Percentiles rank a stretch among this genome's conserved stretches.
phyloP scores from a whole-genome alignment of 2,113 vertebrate genomes.

The Onychostruthus taczanowskii region DNA sequence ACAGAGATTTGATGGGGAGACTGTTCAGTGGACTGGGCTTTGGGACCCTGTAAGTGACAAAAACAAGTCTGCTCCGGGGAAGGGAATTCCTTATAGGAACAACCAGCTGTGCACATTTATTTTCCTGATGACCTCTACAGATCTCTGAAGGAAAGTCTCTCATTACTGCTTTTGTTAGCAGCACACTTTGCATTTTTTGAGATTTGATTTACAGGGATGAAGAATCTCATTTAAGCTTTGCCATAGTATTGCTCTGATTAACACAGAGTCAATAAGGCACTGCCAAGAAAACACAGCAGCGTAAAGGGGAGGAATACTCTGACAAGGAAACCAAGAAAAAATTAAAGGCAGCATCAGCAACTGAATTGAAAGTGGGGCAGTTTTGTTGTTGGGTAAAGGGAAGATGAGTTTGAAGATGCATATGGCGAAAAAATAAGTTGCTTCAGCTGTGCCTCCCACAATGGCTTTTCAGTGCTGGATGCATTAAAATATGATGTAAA shows the following conservation, averaged over 20 bases:
- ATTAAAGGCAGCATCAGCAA: neutral
- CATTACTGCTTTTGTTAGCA: neutral
- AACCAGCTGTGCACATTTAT: neutral
- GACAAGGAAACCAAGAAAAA: neutral
- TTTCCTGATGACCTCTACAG: neutral
- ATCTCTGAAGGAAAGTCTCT: neutral
- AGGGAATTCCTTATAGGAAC: neutral
- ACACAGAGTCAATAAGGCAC: neutral
- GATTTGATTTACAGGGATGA: neutral
- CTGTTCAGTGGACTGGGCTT: neutral
- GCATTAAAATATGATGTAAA: neutral
- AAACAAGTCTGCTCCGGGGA: neutral
- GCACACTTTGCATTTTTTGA: neutral
- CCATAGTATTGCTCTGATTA: neutral
- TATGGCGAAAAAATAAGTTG: neutral
- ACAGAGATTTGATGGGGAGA: neutral
- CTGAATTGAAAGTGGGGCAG: neutral
- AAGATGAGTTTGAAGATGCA: neutral
- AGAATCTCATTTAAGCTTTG: neutral
- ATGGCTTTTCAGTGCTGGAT: neutral
- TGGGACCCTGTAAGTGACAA: accelerated
- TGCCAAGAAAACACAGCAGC: neutral
- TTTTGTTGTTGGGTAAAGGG: neutral
- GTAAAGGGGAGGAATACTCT: neutral
- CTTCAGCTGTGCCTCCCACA: neutral